These are phyloP conservation scores for Phrynocephalus forsythii DNA, from an alignment of 2,797 vertebrate species.

Conservation along the genomic window DNA sequence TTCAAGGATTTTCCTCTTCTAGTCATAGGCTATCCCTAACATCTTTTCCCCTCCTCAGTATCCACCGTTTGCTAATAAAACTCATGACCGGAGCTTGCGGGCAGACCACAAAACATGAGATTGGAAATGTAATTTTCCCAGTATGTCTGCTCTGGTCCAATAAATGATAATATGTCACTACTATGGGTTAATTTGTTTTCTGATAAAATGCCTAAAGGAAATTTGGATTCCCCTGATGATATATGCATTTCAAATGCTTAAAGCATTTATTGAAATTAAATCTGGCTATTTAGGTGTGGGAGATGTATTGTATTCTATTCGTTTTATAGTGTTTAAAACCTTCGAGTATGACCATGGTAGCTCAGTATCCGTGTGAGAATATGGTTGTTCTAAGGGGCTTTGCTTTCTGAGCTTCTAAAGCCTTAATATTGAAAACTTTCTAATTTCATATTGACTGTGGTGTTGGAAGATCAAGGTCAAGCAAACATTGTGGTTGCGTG, in stretches of 20 bases:
- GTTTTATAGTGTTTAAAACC: slow-evolving; percentile 49
- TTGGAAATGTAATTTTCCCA: too few relatives aligned
- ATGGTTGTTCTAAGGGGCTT: slow-evolving; percentile 39
- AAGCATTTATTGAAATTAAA: slow-evolving; percentile 22
- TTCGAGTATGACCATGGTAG: slow-evolving; percentile 25
- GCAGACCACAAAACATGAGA: too few relatives aligned
- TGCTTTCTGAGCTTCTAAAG: slow-evolving; percentile 45
- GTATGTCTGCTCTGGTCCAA: too few relatives aligned
- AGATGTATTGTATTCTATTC: slow-evolving; percentile 9
- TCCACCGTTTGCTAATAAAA: too few relatives aligned
- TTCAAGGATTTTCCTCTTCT: too few relatives aligned
- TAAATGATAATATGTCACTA: too few relatives aligned
- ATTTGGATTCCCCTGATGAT: background rate
- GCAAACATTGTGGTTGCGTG: background rate
- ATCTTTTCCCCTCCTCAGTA: too few relatives aligned
- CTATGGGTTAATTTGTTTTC: background rate
- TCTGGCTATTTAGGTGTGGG: slow-evolving; percentile 12
- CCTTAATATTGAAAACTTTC: slow-evolving; percentile 16
- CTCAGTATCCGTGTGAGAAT: slow-evolving; percentile 44
- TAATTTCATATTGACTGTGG: background rate
- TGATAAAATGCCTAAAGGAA: background rate
- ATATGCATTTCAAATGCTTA: background rate
- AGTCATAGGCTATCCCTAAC: too few relatives aligned
- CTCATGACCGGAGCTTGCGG: too few relatives aligned
- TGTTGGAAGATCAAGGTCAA: background rate